These are phyloP conservation scores for Nothoprocta perdicaria DNA, from an alignment of 2,113 vertebrate species.

Conservation along the genomic window DNA sequence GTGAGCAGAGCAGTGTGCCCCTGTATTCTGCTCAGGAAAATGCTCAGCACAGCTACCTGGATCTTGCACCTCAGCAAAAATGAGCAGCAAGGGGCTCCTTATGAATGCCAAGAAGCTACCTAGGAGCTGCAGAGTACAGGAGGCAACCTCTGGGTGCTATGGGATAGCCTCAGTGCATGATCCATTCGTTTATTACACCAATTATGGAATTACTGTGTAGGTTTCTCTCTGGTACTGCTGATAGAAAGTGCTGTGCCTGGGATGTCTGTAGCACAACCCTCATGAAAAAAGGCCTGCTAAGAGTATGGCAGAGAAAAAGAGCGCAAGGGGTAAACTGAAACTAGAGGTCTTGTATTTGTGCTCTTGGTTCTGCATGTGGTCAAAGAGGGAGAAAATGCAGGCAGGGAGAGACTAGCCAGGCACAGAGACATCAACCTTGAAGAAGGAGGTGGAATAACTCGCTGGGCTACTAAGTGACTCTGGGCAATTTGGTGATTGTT, in stretches of 20 bases:
- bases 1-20: neutral
- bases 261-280: neutral
- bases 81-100: neutral
- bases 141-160: neutral
- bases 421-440: neutral
- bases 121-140: neutral
- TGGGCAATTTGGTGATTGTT: neutral
- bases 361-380: neutral
- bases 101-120: neutral
- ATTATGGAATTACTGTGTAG: neutral
- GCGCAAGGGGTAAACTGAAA: neutral
- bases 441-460: neutral
- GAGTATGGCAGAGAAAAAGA: neutral
- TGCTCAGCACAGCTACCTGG: neutral
- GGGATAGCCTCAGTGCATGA: neutral
- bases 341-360: neutral
- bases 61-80: neutral
- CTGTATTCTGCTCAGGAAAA: neutral
- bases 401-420: neutral
- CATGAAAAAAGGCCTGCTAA: neutral
- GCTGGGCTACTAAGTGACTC: neutral
- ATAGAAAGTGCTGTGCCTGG: neutral
- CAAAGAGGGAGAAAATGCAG: conserved; percentile 1
- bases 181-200: neutral
- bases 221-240: neutral